Percentiles rank a stretch among this genome's conserved stretches.
Conservation (phyloP, 2,888 invertebrate genomes). For the Erpobdella octoculata region DNA sequence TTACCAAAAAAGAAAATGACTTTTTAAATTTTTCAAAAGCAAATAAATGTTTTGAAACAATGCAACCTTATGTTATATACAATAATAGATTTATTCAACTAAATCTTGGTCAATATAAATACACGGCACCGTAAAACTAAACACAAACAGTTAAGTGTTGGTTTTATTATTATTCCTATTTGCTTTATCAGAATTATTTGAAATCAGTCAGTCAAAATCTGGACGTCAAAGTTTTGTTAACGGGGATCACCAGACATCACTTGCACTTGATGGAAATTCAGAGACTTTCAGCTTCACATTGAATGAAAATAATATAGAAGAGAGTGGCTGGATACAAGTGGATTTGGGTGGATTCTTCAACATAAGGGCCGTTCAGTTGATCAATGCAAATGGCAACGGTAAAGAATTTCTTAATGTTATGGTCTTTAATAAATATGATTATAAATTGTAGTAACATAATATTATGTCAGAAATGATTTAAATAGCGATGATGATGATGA, state of each 20-base stretch:
- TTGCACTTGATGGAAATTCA: background rate
- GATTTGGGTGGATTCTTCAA: background rate
- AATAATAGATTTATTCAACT: too few species aligned
- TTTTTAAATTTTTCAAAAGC: too few species aligned
- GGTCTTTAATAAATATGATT: background rate
- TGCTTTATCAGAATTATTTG: too few species aligned
- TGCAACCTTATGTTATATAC: too few species aligned
- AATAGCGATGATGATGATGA: background rate
- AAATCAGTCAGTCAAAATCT: background rate
- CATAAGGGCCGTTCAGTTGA: background rate
- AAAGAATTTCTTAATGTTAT: background rate
- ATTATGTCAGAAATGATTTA: too few species aligned
- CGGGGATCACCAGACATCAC: background rate
- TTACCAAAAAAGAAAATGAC: too few species aligned
- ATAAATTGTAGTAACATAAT: background rate
- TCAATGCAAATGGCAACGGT: background rate
- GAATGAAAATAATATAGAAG: background rate
- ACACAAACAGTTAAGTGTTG: too few species aligned
- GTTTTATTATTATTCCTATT: too few species aligned
- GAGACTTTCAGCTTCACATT: background rate
- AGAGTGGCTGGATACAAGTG: background rate
- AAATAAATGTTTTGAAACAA: too few species aligned
- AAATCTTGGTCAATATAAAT: too few species aligned
- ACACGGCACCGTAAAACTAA: too few species aligned
- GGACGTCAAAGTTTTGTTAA: background rate